Evolutionary conservation across 1,140 invertebrate genomes (phyloP), one percentile per base, ranked within the genome.

Genomic region (Epicauta chinensis): DNA sequence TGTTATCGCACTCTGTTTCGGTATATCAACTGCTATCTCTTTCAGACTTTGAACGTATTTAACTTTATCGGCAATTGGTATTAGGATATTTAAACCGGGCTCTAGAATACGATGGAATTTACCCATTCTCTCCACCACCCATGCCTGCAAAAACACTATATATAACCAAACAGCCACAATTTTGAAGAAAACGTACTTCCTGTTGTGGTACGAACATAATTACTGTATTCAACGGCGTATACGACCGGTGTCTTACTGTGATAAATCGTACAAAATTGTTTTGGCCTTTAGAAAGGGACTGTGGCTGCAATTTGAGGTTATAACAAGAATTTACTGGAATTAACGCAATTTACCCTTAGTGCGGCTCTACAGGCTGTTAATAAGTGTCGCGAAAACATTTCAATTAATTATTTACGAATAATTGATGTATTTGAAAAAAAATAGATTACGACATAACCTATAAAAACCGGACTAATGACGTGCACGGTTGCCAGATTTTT

Each of bases 21-120:
- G 97, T 43, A 99, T 93, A 77, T 99, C 96, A 64, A 99, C 98
- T 0, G 96, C 94, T 55, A 99, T 93, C 91, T 99, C 97, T 73
- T 99, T 99, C 5, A 99, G 74, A 76, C 90, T 95, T 73, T 99
- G 97, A 13, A 99, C 95, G 79, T 99, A 99, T 75, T 90, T 96
- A 6, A 99, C 86, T 72, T 78, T 82, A 73, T 99, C 97, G 40
- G 97, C 72, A 56, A 99, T 72, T 4, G 97, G 97, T 54, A 97
- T 77, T 9, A 98, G 72, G 50, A 98, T 65, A 70, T 99, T 99
- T 2, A 99, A 74, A 5, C 97, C 97, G 32, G 96, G 96, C 39
- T 97, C 85, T 23, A 98, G 72, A 53, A 97, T 91, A 73, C 87
- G 81, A 67, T 92, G 79, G 75, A 94, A 99, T 75, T 91, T 94